Percentiles rank a stretch among this genome's conserved stretches.
These are phyloP conservation scores for Cochlearius cochlearius DNA, from an alignment of 2,113 vertebrate genomes.

Conservation along the genomic window DNA sequence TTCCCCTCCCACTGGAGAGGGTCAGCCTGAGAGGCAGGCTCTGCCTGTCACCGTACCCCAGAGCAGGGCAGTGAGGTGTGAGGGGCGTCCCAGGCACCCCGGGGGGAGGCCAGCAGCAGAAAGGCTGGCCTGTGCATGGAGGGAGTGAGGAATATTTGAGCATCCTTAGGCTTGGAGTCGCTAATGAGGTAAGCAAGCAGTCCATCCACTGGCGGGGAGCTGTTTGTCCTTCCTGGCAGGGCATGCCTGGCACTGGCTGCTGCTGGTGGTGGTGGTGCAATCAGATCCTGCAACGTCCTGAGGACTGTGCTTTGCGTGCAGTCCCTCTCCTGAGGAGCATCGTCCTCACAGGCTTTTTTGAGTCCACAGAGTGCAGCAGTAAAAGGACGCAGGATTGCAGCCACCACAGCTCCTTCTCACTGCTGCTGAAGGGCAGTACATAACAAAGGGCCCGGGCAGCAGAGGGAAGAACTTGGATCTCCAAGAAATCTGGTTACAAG, in stretches of 20 bases:
- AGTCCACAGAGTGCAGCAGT: neutral
- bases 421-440: too few relatives aligned
- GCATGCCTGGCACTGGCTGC: neutral
- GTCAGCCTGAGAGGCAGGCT: neutral
- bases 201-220: neutral
- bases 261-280: neutral
- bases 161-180: neutral
- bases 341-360: neutral
- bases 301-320: neutral
- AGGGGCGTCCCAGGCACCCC: neutral
- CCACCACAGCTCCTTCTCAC: neutral
- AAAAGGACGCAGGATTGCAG: neutral
- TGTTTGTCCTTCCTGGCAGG: neutral
- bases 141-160: neutral
- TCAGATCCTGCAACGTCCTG: neutral
- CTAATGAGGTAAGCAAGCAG: neutral
- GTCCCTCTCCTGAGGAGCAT: neutral
- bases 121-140: neutral
- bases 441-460: neutral
- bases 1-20: neutral
- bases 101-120: neutral
- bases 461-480: neutral
- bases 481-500: neutral
- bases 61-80: too few relatives aligned
- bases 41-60: accelerated